Evolutionary conservation across 2,888 invertebrate genomes (phyloP), one percentile per base, ranked within the genome.

Genomic region (Scaptomyza parva): DNA sequence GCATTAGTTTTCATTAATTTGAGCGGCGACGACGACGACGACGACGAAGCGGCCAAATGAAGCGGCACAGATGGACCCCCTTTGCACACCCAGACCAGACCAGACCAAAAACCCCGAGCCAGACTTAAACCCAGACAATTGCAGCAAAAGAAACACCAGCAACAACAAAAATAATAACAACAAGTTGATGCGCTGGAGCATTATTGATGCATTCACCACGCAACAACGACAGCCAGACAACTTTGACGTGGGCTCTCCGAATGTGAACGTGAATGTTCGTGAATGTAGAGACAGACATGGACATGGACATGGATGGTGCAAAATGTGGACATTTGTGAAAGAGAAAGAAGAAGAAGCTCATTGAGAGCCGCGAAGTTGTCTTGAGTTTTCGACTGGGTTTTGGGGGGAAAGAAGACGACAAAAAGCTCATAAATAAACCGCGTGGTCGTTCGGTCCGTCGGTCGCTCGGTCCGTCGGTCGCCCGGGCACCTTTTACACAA

Each of bases 1-100:
- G 84, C 84, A 84, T 88, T 88, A 88, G 84, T 88, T 88, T 85
- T 86, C 84, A 88, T 88, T 85, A 86, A 85, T 85, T 88, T 86
- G 88, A 85, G 75, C 86, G 76, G 73, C 87, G 64, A 52, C 83
- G 22, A 28, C 48, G 40, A 69, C 51, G 30, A 51, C n/a, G n/a
- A n/a, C n/a, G n/a, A n/a, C n/a, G n/a, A n/a, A n/a, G 18, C 44
- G 57, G 48, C 61, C 78, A 77, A 77, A 77, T 77, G 75, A 76
- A 78, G 78, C 75, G 68, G 78, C 78, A 77, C 88, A 87, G 86
- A 73, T 81, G 87, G 86, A 82, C 78, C 60, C 58, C 68, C 12
- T 1, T n/a, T n/a, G n/a, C n/a, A 52, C 55, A 30, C 30, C 18
- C 26, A 44, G 11, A 14, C 45, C 45, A 45, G 26, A 17, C 26